Conservation (phyloP, 2,113 vertebrate genomes). For the Coptodon rendalli region DNA sequence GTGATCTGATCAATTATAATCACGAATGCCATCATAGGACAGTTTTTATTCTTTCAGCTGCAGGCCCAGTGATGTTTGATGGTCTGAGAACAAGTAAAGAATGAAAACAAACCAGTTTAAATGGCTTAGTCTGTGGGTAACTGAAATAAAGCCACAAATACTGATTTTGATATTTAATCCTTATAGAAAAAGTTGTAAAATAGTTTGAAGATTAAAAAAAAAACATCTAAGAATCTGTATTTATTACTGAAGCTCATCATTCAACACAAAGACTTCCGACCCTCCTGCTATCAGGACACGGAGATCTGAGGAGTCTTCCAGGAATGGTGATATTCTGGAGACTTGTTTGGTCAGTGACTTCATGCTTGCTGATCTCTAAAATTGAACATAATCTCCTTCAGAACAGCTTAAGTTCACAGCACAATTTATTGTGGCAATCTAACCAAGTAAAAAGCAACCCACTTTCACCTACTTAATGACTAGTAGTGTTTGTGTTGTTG, state of each 20-base stretch:
- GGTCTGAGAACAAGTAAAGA: not conserved
- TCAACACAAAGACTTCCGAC: not conserved
- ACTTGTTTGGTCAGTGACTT: not conserved
- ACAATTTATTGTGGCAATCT: not conserved
- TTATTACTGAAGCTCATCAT: not conserved
- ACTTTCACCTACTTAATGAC: not conserved
- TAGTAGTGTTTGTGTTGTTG: not conserved
- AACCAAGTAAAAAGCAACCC: not conserved
- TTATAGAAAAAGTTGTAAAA: not conserved
- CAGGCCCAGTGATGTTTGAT: not conserved
- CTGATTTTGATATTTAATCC: not conserved
- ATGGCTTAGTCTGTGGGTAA: not conserved
- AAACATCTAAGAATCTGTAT: not conserved
- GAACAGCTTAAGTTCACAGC: not conserved
- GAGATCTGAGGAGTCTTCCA: not conserved
- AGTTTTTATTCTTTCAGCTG: not conserved
- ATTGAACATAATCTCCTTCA: not conserved
- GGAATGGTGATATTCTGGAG: not conserved
- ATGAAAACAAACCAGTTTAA: not conserved
- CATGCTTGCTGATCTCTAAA: not conserved
- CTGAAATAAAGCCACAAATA: not conserved
- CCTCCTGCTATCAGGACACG: not conserved
- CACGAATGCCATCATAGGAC: not conserved
- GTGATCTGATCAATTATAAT: accelerated
- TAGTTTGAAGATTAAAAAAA: not conserved